Percentiles rank a stretch among this genome's conserved stretches.
Evolutionary conservation across 2,113 vertebrate species (phyloP).

Genomic region (Vireo altiloquus): DNA sequence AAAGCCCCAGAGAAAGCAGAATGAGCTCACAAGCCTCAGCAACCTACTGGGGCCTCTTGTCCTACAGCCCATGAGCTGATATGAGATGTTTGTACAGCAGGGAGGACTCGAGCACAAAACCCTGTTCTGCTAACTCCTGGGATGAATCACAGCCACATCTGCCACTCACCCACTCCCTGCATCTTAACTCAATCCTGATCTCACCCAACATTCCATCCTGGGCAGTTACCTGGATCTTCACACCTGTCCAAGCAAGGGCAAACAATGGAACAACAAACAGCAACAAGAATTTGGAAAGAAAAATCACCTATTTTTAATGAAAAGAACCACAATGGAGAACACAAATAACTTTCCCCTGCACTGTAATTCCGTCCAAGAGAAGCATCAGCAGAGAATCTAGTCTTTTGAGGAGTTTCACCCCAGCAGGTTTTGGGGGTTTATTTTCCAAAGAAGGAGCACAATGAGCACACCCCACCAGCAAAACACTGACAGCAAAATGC

Average conservation of each 20-base stretch:
- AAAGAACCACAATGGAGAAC: not conserved
- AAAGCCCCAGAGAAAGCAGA: not conserved
- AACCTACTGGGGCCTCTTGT: not conserved
- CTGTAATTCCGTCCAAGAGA: not conserved
- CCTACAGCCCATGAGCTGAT: not conserved
- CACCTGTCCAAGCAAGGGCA: conserved; percentile 3
- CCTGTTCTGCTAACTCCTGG: not conserved
- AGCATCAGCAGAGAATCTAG: not conserved
- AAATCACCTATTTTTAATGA: conserved; percentile 19
- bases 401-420: not conserved
- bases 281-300: not conserved
- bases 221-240: not conserved
- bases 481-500: not conserved
- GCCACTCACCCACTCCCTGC: not conserved
- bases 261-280: not conserved
- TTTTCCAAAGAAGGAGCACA: not conserved
- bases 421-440: not conserved
- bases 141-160: not conserved
- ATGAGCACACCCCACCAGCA: not conserved
- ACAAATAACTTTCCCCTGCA: not conserved
- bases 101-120: not conserved
- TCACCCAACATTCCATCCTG: not conserved
- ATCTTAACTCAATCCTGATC: not conserved
- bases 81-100: not conserved
- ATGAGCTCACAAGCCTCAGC: not conserved